Evolutionary conservation across 1,140 invertebrate genomes (phyloP).

Genomic region (Conopomorpha cramerella): DNA sequence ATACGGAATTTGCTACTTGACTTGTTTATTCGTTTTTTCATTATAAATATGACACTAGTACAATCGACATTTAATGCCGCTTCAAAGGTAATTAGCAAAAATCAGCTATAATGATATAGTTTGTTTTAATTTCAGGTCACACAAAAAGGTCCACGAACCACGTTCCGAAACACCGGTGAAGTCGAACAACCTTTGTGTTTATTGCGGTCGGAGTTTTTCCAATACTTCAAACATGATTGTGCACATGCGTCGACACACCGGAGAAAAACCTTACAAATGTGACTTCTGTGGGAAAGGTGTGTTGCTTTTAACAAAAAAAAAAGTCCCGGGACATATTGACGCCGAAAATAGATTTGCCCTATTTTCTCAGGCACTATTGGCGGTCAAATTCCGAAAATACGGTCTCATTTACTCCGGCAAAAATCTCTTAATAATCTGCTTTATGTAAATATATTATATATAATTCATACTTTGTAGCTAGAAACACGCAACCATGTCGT

Average conservation of each 20-base stretch:
- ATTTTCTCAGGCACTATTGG: too few species aligned
- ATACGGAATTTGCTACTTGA: background rate
- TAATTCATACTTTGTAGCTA: too few species aligned
- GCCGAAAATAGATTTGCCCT: too few species aligned
- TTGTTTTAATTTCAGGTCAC: conserved; percentile 21
- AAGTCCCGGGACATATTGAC: too few species aligned
- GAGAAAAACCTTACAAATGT: conserved; percentile 55
- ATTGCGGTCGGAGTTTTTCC: conserved; percentile 61
- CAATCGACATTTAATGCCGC: too few species aligned
- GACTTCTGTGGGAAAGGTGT: conserved; percentile 55
- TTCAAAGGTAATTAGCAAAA: background rate
- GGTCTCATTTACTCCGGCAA: too few species aligned
- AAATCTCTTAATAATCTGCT: too few species aligned
- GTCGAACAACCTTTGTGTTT: conserved; percentile 49
- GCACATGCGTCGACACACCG: conserved; percentile 64
- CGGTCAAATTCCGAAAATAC: too few species aligned
- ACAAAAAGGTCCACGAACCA: conserved; percentile 32
- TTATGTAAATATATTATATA: too few species aligned
- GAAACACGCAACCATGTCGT: too few species aligned
- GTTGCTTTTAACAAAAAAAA: too few species aligned
- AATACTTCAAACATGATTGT: conserved; percentile 64
- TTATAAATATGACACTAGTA: background rate
- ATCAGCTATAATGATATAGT: background rate
- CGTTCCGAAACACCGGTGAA: conserved; percentile 16
- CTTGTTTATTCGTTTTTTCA: background rate